Base-by-base conservation (phyloP, 2,888 invertebrate genomes). In the Eilema sororculum region DNA sequence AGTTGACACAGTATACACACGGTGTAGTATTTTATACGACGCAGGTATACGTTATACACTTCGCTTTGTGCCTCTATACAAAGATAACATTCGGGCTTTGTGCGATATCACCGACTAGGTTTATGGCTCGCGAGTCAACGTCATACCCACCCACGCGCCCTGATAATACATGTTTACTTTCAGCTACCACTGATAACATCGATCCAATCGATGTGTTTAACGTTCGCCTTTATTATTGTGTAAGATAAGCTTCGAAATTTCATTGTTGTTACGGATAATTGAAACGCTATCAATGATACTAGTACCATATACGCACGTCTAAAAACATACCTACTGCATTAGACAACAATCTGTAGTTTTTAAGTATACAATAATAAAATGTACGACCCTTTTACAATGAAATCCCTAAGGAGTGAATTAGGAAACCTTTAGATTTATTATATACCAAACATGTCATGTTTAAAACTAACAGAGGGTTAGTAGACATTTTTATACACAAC, bases 101-200 rank as follows among this genome's bases (percentile, higher is more conserved):
- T 77, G 72, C 78, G 82, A 82, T 83, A 87, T 83, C 80, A 69
- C 71, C 67, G 78, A 82, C 79, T 78, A 79, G 78, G 81, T 82
- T 84, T 79, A 83, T 83, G 79, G 80, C 76, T 81, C 78, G 82
- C 28, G 59, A 28, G 58, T 58, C 56, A 72, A 79, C 79, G 80
- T 81, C 77, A 83, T 81, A 81, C 83, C 82, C 78, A 77, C 82
- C 79, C 85, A 86, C 86, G 75, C 78, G 74, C 74, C 69, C 70
- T 80, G 85, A 86, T 88, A 86, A 79, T 78, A 73, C 46, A 76
- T 74, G 70, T 74, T 73, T 79, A 75, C 71, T 52, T 57, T 65
- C 33, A 64, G 52, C 67, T 64, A 67, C 46, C 20, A 57, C 41
- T 66, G 82, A 82, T 81, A 81, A 79, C 75, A 72, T 41, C 56